Evolutionary conservation across 2,888 invertebrate genomes (phyloP).

Genomic region (Cataglyphis albicans): DNA sequence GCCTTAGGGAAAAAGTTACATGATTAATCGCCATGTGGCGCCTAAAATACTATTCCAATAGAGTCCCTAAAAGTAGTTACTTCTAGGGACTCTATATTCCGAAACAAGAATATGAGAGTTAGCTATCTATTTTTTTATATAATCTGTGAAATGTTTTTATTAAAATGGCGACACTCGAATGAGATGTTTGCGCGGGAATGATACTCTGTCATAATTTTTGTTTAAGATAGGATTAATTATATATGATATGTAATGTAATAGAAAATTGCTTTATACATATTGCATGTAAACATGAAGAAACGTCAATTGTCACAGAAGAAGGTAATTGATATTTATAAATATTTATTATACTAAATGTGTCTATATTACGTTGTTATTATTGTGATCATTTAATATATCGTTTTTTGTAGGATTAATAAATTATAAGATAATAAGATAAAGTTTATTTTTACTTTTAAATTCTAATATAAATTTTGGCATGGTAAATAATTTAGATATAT

Average conservation of each 20-base stretch:
- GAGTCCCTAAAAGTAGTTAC: no score
- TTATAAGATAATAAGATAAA: no score
- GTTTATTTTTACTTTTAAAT: neutral
- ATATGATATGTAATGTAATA: neutral
- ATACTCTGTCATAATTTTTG: neutral
- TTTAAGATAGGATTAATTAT: neutral
- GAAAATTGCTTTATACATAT: neutral
- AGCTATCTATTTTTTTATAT: no score
- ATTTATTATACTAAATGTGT: neutral
- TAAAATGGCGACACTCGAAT: neutral
- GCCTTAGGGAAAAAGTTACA: no score
- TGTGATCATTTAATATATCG: neutral
- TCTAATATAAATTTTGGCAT: neutral
- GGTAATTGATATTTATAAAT: neutral
- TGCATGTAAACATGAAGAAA: constrained; percentile 39
- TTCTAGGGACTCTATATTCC: no score
- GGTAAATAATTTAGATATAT: neutral
- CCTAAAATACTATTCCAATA: no score
- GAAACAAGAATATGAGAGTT: no score
- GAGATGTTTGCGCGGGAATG: constrained; percentile 41
- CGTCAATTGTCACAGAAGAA: constrained; percentile 35
- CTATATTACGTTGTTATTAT: neutral
- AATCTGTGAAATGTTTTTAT: neutral
- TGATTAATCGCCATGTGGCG: no score
- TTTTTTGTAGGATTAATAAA: neutral